Percentiles rank a stretch among this genome's conserved stretches.
Conservation (phyloP, 2,888 invertebrate genomes). For the Agriopis marginaria region DNA sequence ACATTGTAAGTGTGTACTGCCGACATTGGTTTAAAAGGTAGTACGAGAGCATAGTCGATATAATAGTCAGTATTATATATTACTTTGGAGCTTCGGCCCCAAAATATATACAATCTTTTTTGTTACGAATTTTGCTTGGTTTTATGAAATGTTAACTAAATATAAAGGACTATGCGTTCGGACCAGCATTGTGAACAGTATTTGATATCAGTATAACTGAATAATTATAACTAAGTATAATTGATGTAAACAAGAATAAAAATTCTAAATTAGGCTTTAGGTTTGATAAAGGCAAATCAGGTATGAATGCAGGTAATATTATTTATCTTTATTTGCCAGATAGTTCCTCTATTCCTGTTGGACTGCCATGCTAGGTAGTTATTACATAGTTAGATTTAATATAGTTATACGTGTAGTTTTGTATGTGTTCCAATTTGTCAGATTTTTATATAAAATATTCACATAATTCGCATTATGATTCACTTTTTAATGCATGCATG, state of each 20-base stretch:
- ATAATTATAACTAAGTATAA: constrained; percentile 55
- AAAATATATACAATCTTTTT: constrained; percentile 51
- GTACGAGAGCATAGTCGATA: constrained; percentile 57
- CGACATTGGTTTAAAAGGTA: constrained; percentile 63
- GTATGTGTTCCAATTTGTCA: constrained; percentile 38
- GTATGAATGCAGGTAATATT: constrained; percentile 15
- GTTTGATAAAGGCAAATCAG: constrained; percentile 44
- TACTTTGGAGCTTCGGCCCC: constrained; percentile 35
- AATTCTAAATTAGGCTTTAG: constrained; percentile 62
- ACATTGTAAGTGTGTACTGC: constrained; percentile 55
- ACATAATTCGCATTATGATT: constrained; percentile 35
- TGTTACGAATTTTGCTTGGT: constrained; percentile 71
- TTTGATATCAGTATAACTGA: constrained; percentile 76
- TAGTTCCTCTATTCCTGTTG: constrained; percentile 57
- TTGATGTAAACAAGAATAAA: constrained; percentile 53
- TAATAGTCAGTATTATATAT: constrained; percentile 50
- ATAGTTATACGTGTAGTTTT: constrained; percentile 33
- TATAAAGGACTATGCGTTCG: constrained; percentile 57
- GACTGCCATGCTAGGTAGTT: constrained; percentile 50
- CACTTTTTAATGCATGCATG: constrained; percentile 47
- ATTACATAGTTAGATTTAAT: constrained; percentile 31
- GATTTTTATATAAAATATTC: constrained; percentile 28
- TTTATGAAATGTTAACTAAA: constrained; percentile 68
- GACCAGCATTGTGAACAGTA: constrained; percentile 76
- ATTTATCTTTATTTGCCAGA: constrained; percentile 50